Percentiles rank a stretch among this genome's conserved stretches.
These are phyloP conservation scores for Scarus forsteni DNA, from an alignment of 2,797 vertebrate genomes.

Conservation along the genomic window DNA sequence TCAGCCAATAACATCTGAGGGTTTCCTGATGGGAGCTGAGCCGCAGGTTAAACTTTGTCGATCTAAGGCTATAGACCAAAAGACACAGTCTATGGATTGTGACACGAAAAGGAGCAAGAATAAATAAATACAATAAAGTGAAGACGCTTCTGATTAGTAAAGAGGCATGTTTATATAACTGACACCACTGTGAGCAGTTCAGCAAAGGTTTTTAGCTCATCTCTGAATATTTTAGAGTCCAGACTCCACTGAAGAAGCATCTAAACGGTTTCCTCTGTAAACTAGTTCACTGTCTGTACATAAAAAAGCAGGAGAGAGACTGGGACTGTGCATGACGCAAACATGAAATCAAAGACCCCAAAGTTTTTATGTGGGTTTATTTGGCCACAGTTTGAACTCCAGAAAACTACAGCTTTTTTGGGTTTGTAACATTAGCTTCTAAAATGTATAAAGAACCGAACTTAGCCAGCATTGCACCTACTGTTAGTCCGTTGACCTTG, in stretches of 20 bases:
- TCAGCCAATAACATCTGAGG: slow-evolving; percentile 37
- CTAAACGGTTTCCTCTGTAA: slow-evolving; percentile 4
- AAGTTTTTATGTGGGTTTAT: not conserved
- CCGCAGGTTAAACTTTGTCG: slow-evolving; percentile 33
- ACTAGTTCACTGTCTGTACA: slow-evolving; percentile 14
- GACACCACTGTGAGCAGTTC: slow-evolving; percentile 18
- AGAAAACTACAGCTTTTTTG: not conserved
- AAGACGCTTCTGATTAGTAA: not conserved
- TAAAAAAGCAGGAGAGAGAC: slow-evolving; percentile 2
- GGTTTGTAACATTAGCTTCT: not conserved
- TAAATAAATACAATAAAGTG: not conserved
- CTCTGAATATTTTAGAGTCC: slow-evolving; percentile 35
- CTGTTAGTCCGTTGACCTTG: too few species aligned
- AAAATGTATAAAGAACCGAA: not conserved
- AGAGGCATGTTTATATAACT: slow-evolving; percentile 39
- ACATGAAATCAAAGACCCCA: not conserved
- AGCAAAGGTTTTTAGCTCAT: slow-evolving; percentile 27
- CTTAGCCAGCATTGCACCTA: too few species aligned
- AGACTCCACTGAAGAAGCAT: slow-evolving; percentile 7
- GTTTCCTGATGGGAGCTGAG: slow-evolving; percentile 17
- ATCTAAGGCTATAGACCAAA: slow-evolving; percentile 31
- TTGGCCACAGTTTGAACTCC: not conserved
- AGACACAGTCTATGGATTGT: slow-evolving; percentile 10
- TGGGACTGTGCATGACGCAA: not conserved
- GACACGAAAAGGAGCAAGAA: slow-evolving; percentile 10